Base-by-base conservation (phyloP, 2,888 invertebrate species). In the Hyppa rectilinea region DNA sequence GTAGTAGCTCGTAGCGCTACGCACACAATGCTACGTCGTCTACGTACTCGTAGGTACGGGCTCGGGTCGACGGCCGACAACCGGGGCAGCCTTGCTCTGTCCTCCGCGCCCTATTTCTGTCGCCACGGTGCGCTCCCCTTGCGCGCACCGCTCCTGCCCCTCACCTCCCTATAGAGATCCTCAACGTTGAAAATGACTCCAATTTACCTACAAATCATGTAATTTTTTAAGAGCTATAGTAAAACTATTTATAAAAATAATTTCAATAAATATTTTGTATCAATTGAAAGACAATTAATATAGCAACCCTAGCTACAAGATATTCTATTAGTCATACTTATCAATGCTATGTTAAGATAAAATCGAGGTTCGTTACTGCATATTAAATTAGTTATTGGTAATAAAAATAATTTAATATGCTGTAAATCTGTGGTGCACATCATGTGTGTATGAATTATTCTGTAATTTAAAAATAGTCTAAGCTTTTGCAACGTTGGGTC, bases 31-130 rank as follows among this genome's bases (percentile, higher is more conserved):
- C 85, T 85, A 85, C 87, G 86, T 84, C 80, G 85, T 85, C 84
- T 85, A 85, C 87, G 85, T 83, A 81, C 81, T 85, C 87, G 88
- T 91, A 89, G 89, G 89, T 89, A 90, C 87, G 87, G 85, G 87
- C 87, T 76, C 91, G 91, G 96, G 95, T 95, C 95, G 93, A 89
- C 92, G 95, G 87, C 93, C 95, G 91, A 80, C 90, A 96, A 95
- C 94, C 92, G 87, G 96, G 95, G 94, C 96, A 95, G 95, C 96
- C 96, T 96, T 96, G 95, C 95, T 94, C 94, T 93, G 95, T 95
- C 96, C 95, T 95, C 95, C 91, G 95, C 92, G 95, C 94, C 95
- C 95, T 95, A 96, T 96, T 95, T 96, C 95, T 95, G 95, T 94
- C 94, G 92, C 94, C 92, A 91, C 93, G 89, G 89, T 86, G 85